Base-by-base conservation (phyloP, 1,140 invertebrate species). In the Monomorium pharaonis region DNA sequence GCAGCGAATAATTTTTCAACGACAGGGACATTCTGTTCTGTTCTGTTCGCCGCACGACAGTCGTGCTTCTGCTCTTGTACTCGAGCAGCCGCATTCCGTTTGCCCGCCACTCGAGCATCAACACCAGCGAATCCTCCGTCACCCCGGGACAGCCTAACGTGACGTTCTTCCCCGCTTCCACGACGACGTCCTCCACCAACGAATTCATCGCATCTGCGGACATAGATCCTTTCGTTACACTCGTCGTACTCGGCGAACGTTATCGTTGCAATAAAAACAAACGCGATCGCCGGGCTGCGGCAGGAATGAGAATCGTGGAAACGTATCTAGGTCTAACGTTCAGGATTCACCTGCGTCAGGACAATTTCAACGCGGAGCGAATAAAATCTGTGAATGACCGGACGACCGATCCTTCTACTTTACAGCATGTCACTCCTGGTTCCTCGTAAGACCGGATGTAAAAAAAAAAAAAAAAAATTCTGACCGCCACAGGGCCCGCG, bases 61-160 rank as follows among this genome's bases (percentile, higher is more conserved):
- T 96, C 12, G 95, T 96, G 78, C 94, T 95, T 86, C 95, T 95
- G 84, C 95, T 95, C 84, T 94, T 95, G 90, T 95, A 96, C 89
- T 96, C 95, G 44, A 96, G 89, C 60, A 94, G 85, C 58, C 90
- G 91, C 84, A 94, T 86, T 74, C 93, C 93, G 76, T 94, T 93
- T 56, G 95, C 95, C 77, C 95, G 95, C 97, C 97, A 97, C 89
- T 96, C 96, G 84, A 97, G 93, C 74, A 95, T 96, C 88, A 96
- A 93, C 86, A 97, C 96, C 89, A 97, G 91, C 12, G 96, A 96
- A 86, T 96, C 95, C 91, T 96, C 96, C 69, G 95, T 96, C 54
- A 97, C 96, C 16, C 96, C 96, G 2, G 97, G 96, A 94, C 96
- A 97, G 49, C 95, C 94, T 87, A 97, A 92, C 56, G 96, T 96